Percentiles rank a stretch among this genome's conserved stretches.
Evolutionary conservation across 2,113 vertebrate species (phyloP).

Genomic region (Forbesichthys papilliferus): DNA sequence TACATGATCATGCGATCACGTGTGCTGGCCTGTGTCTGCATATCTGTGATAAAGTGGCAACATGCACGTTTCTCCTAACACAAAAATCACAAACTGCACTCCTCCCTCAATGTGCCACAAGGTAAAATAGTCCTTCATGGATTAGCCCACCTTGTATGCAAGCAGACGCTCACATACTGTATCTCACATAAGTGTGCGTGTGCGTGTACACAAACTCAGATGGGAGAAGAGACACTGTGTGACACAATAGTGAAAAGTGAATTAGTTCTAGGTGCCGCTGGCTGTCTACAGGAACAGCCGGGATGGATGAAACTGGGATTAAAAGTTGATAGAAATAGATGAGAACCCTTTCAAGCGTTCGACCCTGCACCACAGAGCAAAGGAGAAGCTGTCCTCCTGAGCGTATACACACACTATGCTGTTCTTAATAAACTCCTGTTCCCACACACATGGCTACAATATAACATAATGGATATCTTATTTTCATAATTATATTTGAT

Average conservation of each 20-base stretch:
- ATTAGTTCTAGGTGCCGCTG: slow-evolving; percentile 11
- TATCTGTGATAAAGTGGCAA: not conserved
- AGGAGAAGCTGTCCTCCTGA: no score
- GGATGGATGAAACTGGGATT: no score
- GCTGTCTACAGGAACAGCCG: not conserved
- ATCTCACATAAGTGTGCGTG: slow-evolving; percentile 14
- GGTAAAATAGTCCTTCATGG: slow-evolving; percentile 7
- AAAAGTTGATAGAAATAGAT: no score
- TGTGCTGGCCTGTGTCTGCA: slow-evolving; percentile 7
- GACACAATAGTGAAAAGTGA: slow-evolving; percentile 3
- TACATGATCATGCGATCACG: not conserved
- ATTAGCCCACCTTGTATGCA: not conserved
- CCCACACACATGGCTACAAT: no score
- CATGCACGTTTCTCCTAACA: no score
- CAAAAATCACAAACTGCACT: not conserved
- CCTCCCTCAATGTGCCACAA: no score
- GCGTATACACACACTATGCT: no score
- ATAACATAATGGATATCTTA: not conserved
- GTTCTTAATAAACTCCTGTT: no score
- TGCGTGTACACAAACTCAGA: slow-evolving; percentile 20
- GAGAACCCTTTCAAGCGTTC: no score
- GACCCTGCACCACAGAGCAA: no score
- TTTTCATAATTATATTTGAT: not conserved
- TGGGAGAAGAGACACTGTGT: slow-evolving; percentile 17
- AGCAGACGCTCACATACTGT: slow-evolving; percentile 45